Percentiles rank a stretch among this genome's conserved stretches.
These are phyloP conservation scores for Kryptopterus vitreolus DNA, from an alignment of 2,797 vertebrate species.

Conservation along the genomic window DNA sequence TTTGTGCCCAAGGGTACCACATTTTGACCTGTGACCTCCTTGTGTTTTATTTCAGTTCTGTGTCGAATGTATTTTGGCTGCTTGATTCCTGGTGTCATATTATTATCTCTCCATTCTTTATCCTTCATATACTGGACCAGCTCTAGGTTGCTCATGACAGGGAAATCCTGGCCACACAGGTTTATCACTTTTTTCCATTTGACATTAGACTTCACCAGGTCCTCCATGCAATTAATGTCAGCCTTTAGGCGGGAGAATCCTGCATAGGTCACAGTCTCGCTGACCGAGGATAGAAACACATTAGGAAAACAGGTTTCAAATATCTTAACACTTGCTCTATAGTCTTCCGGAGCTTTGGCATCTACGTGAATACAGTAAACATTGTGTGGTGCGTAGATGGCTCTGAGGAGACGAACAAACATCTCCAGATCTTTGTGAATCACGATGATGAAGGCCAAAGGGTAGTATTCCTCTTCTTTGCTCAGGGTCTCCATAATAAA, in stretches of 20 bases:
- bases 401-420: conserved; percentile 83
- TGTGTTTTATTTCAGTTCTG: conserved; percentile 72
- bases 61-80: conserved; percentile 73
- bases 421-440: conserved; percentile 85
- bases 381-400: conserved; percentile 91
- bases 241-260: conserved; percentile 87
- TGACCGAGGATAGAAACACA: conserved; percentile 78
- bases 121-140: conserved; percentile 81
- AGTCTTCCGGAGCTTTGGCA: conserved; percentile 72
- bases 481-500: conserved; percentile 88
- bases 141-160: conserved; percentile 86
- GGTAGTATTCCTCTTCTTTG: conserved; percentile 80
- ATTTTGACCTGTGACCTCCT: conserved; percentile 64
- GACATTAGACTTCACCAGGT: conserved; percentile 72
- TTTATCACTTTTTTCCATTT: conserved; percentile 88
- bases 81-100: conserved; percentile 86
- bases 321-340: conserved; percentile 67
- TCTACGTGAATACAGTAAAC: conserved; percentile 90
- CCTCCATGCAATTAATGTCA: conserved; percentile 90
- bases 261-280: conserved; percentile 76
- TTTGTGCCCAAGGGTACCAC: conserved; percentile 54
- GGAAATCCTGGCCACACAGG: conserved; percentile 90
- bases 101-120: conserved; percentile 83
- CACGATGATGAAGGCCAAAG: conserved; percentile 88
- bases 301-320: conserved; percentile 83